Base-by-base conservation (phyloP, 2,113 vertebrate genomes). In the Mustelus asterias region DNA sequence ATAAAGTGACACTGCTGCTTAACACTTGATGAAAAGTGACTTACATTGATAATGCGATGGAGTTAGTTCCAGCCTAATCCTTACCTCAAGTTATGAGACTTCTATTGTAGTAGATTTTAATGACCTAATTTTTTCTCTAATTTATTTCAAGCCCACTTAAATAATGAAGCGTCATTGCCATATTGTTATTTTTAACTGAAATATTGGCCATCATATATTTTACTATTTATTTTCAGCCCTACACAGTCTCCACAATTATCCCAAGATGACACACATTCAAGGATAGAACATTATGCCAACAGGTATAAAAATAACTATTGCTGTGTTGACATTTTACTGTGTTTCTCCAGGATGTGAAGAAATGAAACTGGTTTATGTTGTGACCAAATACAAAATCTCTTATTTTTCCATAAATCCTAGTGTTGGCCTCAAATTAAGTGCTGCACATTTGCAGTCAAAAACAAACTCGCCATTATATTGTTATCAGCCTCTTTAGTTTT, bases 231-330 rank as follows among this genome's bases (percentile, higher is more conserved):
- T 96, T 96, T 33, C 96, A 99, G 99, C 97, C 98, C 98, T 94
- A 98, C 98, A 67, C 99, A 98, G 96, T 99, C 99, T 96, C 98
- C 99, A 78, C 98, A 99, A 97, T 97, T 99, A 96, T 98, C 99
- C 97, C 98, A 99, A 95, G 99, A 99, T 95, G 99, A 99, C 97
- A 99, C 99, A 96, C 99, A 99, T 97, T 99, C 99, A 96, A 98
- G 98, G 97, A 99, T 99, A 98, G 99, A 99, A 96, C 98, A 99
- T 93, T 99, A 98, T 67, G 99, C 99, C 97, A 99, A 97, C 96
- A 98, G 99, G 99, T 99, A 98, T 96, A 97, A 96, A 41, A 44
- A 26, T 3, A 0, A 9, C 54, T 67, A 96, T 96, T 37, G 18
- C 4, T 48, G 0, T 3, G 9, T 41, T 78, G 80, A 6, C 14